Evolutionary conservation across 2,888 invertebrate species (phyloP), one percentile per base, ranked within the genome.

Genomic region (Eueremaeus valkanovi): DNA sequence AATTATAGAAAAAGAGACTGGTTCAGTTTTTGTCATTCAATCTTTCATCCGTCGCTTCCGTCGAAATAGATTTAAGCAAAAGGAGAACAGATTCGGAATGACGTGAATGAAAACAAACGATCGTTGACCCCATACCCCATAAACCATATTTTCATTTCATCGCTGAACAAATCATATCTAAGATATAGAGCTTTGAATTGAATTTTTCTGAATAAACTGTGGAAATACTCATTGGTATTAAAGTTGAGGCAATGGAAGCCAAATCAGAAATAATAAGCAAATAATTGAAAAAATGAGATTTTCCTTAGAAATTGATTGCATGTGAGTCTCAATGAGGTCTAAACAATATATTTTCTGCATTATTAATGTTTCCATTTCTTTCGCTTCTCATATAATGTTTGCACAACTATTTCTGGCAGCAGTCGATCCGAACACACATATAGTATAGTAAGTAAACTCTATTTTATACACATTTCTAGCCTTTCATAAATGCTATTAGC

Each of bases 11-110:
- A n/a, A 9, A 55, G 29, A 55, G 29, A 55, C 16, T 51, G 9
- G 58, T 58, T 58, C 58, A 58, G 24, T 16, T 31, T 31, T 61
- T 61, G 61, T 61, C n/a, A 61, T 61, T 33, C 61, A 61, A 61
- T 61, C 33, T 31, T 24, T 61, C 31, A 61, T 29, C 21, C 16
- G 8, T 18, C 18, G 6, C 8, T 61, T 31, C 3, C 29, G 29
- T 61, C 29, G 31, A 61, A 61, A 13, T 61, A 8, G 27, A 61
- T 61, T 61, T 21, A 27, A 31, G 8, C 31, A 29, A 61, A 31
- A 61, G 31, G 1, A 31, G 31, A 11, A 31, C 31, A 18, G 31
- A 61, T 33, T 31, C 6, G 9, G 61, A 18, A 18, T 31, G 61
- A 61, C 61, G 8, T 33, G 3, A 61, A 31, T 29, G 61, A 31